phyloP scores from a whole-genome alignment of 2,113 vertebrate genomes.

The Grammatotria lemairii region DNA sequence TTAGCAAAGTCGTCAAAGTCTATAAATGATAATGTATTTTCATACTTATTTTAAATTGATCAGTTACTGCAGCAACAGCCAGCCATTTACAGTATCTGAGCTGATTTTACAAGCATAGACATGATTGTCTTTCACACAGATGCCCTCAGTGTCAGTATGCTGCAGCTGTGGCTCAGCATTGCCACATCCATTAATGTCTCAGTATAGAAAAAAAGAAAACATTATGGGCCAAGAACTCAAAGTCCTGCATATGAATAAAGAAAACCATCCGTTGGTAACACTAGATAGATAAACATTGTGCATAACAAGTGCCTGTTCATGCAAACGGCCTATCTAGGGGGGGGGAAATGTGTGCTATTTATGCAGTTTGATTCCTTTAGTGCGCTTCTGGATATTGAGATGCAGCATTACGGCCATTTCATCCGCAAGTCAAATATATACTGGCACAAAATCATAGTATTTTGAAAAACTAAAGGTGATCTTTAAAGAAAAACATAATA shows the following conservation, averaged over 20 bases:
- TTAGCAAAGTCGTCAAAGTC: not conserved
- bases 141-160: not conserved
- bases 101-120: not conserved
- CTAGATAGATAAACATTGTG: not conserved
- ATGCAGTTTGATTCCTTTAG: not conserved
- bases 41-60: not conserved
- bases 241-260: not conserved
- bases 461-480: not conserved
- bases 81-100: not conserved
- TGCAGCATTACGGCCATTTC: not conserved
- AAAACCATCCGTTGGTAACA: not conserved
- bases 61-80: not conserved
- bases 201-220: not conserved
- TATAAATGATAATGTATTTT: not conserved
- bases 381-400: not conserved
- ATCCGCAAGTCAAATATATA: not conserved
- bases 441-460: not conserved
- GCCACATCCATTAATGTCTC: not conserved
- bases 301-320: not conserved
- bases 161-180: not conserved
- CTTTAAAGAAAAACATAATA: not conserved
- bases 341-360: rapidly evolving
- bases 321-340: not conserved
- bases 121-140: not conserved
- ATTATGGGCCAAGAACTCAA: not conserved